phyloP scores from a whole-genome alignment of 2,888 invertebrate species.

The Pachliopta kotzebuea region DNA sequence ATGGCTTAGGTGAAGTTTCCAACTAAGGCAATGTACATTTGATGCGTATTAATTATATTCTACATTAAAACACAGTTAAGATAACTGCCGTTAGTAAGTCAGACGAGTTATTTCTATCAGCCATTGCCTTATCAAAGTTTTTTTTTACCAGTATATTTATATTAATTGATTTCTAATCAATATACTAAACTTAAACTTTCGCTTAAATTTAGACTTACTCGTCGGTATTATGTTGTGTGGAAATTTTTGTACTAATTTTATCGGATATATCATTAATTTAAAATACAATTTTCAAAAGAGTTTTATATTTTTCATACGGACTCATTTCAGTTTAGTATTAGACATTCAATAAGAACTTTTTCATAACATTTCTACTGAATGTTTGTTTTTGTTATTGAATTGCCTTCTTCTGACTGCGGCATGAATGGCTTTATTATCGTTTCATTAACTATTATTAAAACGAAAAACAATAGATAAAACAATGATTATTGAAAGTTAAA shows the following conservation, averaged over 20 bases:
- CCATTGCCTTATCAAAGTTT: background rate
- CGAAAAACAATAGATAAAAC: slow-evolving; percentile 30
- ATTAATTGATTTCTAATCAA: background rate
- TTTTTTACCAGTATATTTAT: background rate
- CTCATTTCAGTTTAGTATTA: background rate
- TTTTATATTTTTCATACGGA: background rate
- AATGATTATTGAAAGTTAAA: slow-evolving; percentile 29
- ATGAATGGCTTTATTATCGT: slow-evolving; percentile 29
- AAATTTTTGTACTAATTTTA: background rate
- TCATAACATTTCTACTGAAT: slow-evolving; percentile 8
- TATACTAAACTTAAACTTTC: background rate
- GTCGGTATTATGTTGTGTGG: background rate
- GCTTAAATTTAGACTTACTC: background rate
- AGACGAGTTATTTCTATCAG: background rate
- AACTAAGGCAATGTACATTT: slow-evolving; percentile 1
- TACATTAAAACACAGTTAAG: slow-evolving; percentile 13
- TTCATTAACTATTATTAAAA: slow-evolving; percentile 28
- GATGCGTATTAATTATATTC: background rate
- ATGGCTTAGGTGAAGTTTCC: slow-evolving; percentile 3
- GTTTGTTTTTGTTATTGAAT: slow-evolving; percentile 30
- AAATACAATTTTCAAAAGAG: background rate
- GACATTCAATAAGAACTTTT: slow-evolving; percentile 18
- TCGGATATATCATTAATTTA: background rate
- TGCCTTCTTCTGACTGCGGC: slow-evolving; percentile 14
- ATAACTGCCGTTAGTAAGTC: slow-evolving; percentile 10